phyloP scores from a whole-genome alignment of 2,888 invertebrate genomes.

The Epistrophe eligans region DNA sequence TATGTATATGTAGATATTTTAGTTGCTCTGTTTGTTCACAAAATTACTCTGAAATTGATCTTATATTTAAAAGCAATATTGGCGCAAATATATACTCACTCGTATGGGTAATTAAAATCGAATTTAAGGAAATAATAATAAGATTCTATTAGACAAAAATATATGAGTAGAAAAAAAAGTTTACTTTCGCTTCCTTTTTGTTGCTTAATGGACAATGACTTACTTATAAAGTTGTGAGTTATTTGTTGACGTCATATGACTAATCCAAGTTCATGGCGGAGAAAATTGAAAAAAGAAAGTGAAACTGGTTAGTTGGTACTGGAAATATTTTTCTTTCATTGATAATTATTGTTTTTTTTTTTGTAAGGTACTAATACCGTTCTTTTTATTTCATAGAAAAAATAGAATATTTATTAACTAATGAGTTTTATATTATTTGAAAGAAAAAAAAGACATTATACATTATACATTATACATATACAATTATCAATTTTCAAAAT shows the following conservation, averaged over 20 bases:
- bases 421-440: not conserved
- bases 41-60: slow-evolving; percentile 7
- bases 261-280: slow-evolving; percentile 69
- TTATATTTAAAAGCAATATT: not conserved
- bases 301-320: slow-evolving; percentile 38
- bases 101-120: slow-evolving; percentile 22
- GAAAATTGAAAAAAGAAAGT: slow-evolving; percentile 67
- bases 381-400: not conserved
- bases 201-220: slow-evolving; percentile 27
- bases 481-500: too few relatives aligned
- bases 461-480: too few relatives aligned
- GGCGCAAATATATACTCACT: not conserved
- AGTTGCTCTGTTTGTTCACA: not conserved
- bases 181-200: slow-evolving; percentile 70
- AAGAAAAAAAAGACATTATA: not conserved
- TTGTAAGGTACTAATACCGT: not conserved
- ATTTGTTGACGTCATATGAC: slow-evolving; percentile 45
- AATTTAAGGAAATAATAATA: slow-evolving; percentile 26
- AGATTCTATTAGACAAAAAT: not conserved
- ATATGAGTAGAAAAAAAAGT: not conserved
- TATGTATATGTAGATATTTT: not conserved
- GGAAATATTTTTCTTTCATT: not conserved
- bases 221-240: slow-evolving; percentile 40
- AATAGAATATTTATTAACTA: not conserved
- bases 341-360: not conserved